Conservation (phyloP, 2,888 invertebrate species). For the Ornithoptera alexandrae region DNA sequence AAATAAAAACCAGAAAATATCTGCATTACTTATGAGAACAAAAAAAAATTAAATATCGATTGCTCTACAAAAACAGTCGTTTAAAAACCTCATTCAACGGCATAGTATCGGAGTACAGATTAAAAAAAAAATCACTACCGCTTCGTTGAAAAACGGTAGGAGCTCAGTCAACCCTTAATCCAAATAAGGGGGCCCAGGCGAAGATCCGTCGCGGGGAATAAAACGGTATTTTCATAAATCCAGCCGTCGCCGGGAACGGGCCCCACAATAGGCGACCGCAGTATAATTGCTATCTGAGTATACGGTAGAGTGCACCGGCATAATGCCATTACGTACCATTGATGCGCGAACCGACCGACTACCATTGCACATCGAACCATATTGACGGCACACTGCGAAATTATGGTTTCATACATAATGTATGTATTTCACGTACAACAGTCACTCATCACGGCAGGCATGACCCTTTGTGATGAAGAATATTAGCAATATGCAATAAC, state of each 20-base stretch:
- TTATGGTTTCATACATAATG: background rate
- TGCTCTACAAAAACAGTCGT: constrained; percentile 7
- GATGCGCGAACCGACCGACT: constrained; percentile 43
- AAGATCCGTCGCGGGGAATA: constrained; percentile 21
- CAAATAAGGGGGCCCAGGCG: constrained; percentile 19
- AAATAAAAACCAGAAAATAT: too few relatives aligned
- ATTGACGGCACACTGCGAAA: constrained; percentile 2
- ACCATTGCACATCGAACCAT: constrained; percentile 30
- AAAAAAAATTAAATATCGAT: background rate
- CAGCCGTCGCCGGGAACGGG: constrained; percentile 35
- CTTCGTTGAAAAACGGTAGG: constrained; percentile 25
- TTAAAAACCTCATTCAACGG: constrained; percentile 1
- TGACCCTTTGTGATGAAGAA: background rate
- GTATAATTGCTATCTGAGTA: constrained; percentile 50
- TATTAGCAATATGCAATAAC: background rate
- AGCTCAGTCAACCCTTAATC: constrained; percentile 24
- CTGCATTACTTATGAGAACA: background rate
- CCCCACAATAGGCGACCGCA: constrained; percentile 50
- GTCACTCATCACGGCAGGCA: background rate
- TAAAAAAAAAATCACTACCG: constrained; percentile 21
- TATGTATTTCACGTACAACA: background rate
- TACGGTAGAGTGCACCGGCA: constrained; percentile 55
- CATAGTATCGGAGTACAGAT: constrained; percentile 12
- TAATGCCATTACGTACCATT: constrained; percentile 56
- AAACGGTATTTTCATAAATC: constrained; percentile 23